Base-by-base conservation (phyloP, 2,113 vertebrate genomes). In the Parus major region DNA sequence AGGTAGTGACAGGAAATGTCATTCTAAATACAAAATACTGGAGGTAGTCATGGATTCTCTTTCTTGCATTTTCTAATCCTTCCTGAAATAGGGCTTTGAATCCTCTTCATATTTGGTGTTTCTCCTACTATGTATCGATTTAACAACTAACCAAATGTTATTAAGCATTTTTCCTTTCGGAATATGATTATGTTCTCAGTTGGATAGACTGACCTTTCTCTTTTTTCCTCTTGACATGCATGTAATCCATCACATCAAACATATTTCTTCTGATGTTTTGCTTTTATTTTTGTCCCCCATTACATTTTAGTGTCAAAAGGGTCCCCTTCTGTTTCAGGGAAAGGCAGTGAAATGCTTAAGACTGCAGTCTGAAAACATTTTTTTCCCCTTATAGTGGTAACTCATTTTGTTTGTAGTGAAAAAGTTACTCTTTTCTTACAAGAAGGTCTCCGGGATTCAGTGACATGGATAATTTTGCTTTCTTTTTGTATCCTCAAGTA, bases 171-270 rank as follows among this genome's bases (percentile, higher is more conserved):
- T 87, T 93, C 24, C 36, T 87, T 94, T 91, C 91, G 49, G 70
- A 93, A 91, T 87, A 93, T 95, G 82, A 49, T 68, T 85, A 66
- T 87, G 36, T 79, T 91, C 77, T 82, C 69, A 53, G 39, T 94
- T 95, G 93, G 82, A 41, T 76, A 72, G 52, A 85, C 61, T 93
- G 78, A 90, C 49, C 73, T 91, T 71, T 71, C 64, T 33, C 39
- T 84, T 92, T 93, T 77, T 89, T 63, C 27, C 19, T 94, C 19
- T 89, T 86, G 69, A 71, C 53, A 22, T 88, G 70, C 41, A 53
- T 53, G 57, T 50, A 88, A 77, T 94, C 86, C 42, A 83, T 81
- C 68, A 44, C 42, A 81, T 86, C 72, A 93, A 90, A 90, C 20
- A 39, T 86, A 69, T 77, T 93, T 86, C 57, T 93, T 90, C 18